These are phyloP conservation scores for Pitangus sulphuratus DNA, from an alignment of 2,797 vertebrate genomes.

Conservation along the genomic window DNA sequence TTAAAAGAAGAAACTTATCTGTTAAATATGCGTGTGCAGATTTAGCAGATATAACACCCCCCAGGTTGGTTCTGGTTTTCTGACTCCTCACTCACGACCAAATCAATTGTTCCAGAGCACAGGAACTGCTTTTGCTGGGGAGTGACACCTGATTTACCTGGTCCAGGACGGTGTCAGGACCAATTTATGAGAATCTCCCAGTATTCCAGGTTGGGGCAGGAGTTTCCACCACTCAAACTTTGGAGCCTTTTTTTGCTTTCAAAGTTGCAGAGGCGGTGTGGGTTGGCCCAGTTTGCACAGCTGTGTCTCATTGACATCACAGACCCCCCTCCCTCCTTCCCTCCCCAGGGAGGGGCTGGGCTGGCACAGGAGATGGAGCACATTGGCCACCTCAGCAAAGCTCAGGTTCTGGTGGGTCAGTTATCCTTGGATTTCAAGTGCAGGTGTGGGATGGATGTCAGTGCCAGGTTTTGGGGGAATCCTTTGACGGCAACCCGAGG, in stretches of 20 bases:
- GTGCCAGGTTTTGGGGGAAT: neutral
- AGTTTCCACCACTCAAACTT: neutral
- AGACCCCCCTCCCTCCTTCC: no score
- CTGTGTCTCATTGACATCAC: accelerated
- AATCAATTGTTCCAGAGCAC: neutral
- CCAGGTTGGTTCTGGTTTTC: neutral
- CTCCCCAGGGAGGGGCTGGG: no score
- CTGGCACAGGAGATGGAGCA: accelerated
- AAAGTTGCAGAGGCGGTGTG: accelerated
- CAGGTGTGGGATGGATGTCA: neutral
- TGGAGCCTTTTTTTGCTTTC: neutral
- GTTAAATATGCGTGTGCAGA: neutral
- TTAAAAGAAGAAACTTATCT: neutral
- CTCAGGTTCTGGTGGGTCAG: neutral
- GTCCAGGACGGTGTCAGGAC: neutral
- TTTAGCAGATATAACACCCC: neutral
- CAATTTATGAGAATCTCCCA: neutral
- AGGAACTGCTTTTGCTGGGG: neutral
- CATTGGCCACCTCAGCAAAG: accelerated
- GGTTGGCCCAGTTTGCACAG: accelerated
- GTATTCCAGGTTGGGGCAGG: neutral
- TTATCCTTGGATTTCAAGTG: neutral
- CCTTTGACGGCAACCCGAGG: neutral
- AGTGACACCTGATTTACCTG: neutral
- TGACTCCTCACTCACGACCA: neutral